phyloP scores from a whole-genome alignment of 2,797 vertebrate species.

The Bryconaethiops microstoma region DNA sequence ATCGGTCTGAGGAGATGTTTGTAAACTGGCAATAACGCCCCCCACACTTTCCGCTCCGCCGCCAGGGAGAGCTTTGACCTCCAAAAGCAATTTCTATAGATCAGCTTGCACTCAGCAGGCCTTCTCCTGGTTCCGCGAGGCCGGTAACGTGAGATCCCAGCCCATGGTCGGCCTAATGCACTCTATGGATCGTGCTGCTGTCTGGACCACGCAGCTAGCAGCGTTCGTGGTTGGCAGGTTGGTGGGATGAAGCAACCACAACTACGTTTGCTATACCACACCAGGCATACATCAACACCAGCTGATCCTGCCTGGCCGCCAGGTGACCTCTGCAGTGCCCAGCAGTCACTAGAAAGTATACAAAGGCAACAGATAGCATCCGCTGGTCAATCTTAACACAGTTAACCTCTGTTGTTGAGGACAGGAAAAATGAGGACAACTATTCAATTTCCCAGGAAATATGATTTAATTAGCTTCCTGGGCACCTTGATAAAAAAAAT shows the following conservation, averaged over 20 bases:
- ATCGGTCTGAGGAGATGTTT: constrained; percentile 74
- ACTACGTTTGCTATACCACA: constrained; percentile 29
- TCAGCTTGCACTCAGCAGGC: constrained; percentile 58
- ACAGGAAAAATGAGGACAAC: neutral
- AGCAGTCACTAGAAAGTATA: constrained; percentile 4
- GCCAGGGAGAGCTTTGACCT: constrained; percentile 70
- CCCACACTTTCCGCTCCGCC: constrained; percentile 65
- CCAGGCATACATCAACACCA: constrained; percentile 30
- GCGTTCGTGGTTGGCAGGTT: constrained; percentile 61
- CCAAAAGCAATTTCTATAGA: constrained; percentile 74
- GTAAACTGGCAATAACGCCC: constrained; percentile 75
- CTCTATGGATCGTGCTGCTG: constrained; percentile 77
- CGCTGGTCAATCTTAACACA: constrained; percentile 51
- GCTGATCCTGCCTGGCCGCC: constrained; percentile 28
- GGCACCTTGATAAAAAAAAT: neutral
- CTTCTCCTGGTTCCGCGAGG: constrained; percentile 35
- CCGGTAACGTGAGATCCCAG: constrained; percentile 69
- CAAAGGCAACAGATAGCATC: neutral
- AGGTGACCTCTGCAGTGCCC: constrained; percentile 18
- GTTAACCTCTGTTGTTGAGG: constrained; percentile 21
- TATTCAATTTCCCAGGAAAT: neutral
- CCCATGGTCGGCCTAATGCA: constrained; percentile 71
- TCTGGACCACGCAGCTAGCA: constrained; percentile 55
- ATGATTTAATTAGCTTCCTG: too few relatives aligned
- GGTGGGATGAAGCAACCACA: constrained; percentile 54